A percentile compares a stretch with the other conserved stretches of the same genome.
phyloP scores from a whole-genome alignment of 2,113 vertebrate genomes.

The Plecturocebus donacophilus region DNA sequence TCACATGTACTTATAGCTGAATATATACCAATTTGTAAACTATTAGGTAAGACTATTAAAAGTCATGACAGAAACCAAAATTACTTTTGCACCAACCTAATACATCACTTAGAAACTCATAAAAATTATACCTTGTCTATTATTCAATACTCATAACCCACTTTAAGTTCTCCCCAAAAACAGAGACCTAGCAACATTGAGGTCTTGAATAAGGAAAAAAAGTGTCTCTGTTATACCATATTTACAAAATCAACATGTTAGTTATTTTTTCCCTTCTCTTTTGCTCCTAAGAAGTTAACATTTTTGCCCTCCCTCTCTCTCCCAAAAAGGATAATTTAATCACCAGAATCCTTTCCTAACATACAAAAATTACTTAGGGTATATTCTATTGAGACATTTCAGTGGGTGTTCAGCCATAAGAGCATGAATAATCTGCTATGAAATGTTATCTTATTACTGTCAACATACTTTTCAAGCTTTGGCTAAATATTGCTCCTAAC shows the following conservation, averaged over 20 bases:
- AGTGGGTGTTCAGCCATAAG: background rate
- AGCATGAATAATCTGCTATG: constrained; percentile 47
- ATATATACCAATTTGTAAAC: background rate
- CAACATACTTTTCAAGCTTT: constrained; percentile 56
- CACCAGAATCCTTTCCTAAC: constrained; percentile 38
- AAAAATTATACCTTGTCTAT: background rate
- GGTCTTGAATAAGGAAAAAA: background rate
- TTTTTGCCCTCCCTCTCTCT: background rate
- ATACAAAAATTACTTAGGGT: constrained; percentile 26
- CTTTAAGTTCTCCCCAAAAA: background rate
- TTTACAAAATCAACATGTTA: background rate
- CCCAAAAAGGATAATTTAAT: background rate
- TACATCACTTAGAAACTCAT: background rate
- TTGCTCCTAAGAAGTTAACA: background rate
- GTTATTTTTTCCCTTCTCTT: background rate
- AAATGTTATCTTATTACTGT: constrained; percentile 64
- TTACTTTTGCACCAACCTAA: too few relatives aligned
- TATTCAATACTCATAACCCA: background rate
- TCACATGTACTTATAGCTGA: background rate
- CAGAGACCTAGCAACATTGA: background rate
- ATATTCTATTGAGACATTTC: constrained; percentile 25
- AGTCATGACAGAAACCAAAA: too few relatives aligned
- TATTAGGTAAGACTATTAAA: background rate
- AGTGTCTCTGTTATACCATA: background rate
- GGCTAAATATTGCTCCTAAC: constrained; percentile 58